Conservation (phyloP, 1,140 invertebrate species). For the Triops cancriformis region DNA sequence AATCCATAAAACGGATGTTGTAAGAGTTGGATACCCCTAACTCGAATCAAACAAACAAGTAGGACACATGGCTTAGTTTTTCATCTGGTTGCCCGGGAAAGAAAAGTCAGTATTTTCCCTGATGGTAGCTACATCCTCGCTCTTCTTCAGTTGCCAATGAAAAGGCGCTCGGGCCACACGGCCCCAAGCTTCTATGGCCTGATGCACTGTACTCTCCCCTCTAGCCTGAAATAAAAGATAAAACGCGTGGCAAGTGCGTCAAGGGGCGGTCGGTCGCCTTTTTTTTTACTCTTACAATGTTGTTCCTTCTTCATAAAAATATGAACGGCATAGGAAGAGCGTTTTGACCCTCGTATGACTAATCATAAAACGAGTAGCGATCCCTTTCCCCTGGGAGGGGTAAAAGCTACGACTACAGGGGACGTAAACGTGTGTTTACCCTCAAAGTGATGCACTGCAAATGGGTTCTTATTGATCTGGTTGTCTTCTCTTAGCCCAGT, state of each 20-base stretch:
- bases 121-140: not conserved
- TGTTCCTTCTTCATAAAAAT: not conserved
- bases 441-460: not conserved
- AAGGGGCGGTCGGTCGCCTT: not conserved
- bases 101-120: not conserved
- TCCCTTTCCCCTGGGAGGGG: not conserved
- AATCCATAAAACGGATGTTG: too few relatives aligned
- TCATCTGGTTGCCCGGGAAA: not conserved
- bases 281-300: not conserved
- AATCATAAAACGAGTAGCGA: not conserved
- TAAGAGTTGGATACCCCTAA: too few relatives aligned
- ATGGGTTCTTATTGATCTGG: conserved; percentile 13
- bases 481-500: not conserved
- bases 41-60: too few relatives aligned
- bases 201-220: not conserved
- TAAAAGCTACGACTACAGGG: not conserved
- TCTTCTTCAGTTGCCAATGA: not conserved
- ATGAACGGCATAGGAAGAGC: not conserved
- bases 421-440: not conserved
- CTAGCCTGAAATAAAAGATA: not conserved
- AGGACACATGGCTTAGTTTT: not conserved
- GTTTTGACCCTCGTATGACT: not conserved
- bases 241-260: not conserved
- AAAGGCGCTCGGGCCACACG: not conserved
- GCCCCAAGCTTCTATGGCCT: not conserved